These are phyloP conservation scores for Ochotona princeps DNA, from an alignment of 2,113 vertebrate genomes.

Conservation along the genomic window DNA sequence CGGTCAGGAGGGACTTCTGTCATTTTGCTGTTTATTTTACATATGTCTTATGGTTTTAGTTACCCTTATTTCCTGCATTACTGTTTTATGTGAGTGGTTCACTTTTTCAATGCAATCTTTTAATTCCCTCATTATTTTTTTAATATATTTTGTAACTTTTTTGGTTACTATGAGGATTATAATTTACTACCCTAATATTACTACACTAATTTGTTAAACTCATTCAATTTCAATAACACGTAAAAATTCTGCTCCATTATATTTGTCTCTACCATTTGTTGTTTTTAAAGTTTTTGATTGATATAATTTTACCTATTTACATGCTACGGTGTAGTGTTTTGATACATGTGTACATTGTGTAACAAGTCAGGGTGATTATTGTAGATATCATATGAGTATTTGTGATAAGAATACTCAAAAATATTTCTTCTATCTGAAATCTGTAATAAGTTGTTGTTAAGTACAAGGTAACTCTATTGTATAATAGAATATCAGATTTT, in stretches of 20 bases:
- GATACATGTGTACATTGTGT: too few species aligned
- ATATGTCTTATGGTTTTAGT: not conserved
- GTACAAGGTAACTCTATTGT: too few species aligned
- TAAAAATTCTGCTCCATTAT: not conserved
- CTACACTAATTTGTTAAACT: not conserved
- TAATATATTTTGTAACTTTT: not conserved
- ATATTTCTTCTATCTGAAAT: too few species aligned
- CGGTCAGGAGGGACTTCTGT: not conserved
- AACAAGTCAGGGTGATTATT: too few species aligned
- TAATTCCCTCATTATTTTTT: not conserved
- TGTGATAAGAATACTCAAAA: too few species aligned
- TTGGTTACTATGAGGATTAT: not conserved
- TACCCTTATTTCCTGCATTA: not conserved
- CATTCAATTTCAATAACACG: not conserved
- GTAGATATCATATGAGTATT: too few species aligned
- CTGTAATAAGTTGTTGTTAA: too few species aligned
- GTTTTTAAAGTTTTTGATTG: not conserved
- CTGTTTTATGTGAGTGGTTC: not conserved
- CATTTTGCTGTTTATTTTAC: conserved; percentile 22
- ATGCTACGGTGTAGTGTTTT: too few species aligned
- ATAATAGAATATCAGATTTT: too few species aligned
- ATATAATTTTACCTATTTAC: too few species aligned
- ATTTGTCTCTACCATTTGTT: not conserved
- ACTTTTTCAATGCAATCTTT: not conserved
- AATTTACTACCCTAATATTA: not conserved